phyloP scores from a whole-genome alignment of 1,140 invertebrate genomes.

The Sinonovacula constricta region DNA sequence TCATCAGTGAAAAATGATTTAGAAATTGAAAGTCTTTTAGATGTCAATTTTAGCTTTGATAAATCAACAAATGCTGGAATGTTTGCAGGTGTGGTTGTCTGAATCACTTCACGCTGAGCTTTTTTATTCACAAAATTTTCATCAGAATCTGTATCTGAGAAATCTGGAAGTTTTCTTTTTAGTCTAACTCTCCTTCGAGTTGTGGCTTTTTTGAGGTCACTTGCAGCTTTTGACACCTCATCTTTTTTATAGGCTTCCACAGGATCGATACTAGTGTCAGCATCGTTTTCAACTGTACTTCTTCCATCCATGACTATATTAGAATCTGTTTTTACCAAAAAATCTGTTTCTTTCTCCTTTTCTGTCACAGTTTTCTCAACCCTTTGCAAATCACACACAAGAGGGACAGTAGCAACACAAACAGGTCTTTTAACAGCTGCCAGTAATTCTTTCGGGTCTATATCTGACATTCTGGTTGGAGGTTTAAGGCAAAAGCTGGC shows the following conservation, averaged over 20 bases:
- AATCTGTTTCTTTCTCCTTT: background rate
- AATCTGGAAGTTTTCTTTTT: conserved; percentile 45
- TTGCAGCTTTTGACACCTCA: background rate
- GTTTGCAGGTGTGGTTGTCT: background rate
- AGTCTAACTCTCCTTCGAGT: background rate
- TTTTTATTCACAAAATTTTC: conserved; percentile 14
- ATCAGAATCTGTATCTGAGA: conserved; percentile 44
- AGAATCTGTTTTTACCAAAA: background rate
- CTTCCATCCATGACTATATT: background rate
- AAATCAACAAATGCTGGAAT: conserved; percentile 25
- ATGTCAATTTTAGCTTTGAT: conserved; percentile 9
- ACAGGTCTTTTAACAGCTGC: background rate
- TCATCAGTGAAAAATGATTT: conserved; percentile 28
- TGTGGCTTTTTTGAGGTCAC: background rate
- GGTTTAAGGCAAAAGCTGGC: background rate
- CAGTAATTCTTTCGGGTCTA: background rate
- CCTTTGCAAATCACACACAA: too few relatives aligned
- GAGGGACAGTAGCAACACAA: too few relatives aligned
- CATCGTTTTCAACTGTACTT: background rate
- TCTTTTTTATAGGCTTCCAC: background rate
- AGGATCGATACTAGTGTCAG: background rate
- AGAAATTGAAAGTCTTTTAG: conserved; percentile 27
- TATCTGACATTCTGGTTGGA: background rate
- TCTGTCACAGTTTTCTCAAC: too few relatives aligned
- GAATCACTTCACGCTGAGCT: too few relatives aligned